phyloP scores from a whole-genome alignment of 2,113 vertebrate species.

The Campylomormyrus numenius region DNA sequence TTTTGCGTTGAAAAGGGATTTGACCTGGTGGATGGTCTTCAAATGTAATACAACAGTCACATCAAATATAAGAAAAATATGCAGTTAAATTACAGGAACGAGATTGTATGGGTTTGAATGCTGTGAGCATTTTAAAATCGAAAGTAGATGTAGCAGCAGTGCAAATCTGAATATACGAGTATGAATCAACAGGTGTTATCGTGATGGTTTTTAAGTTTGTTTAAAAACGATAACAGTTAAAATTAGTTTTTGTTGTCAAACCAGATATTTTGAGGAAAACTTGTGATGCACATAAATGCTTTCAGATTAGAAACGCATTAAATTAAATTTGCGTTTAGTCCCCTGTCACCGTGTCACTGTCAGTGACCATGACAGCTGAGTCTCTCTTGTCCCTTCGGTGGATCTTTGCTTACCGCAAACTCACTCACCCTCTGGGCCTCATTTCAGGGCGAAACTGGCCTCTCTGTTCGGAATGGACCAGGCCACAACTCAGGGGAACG shows the following conservation, averaged over 20 bases:
- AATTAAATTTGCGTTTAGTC: neutral
- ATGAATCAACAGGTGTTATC: neutral
- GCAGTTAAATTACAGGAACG: neutral
- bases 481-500: slow-evolving; percentile 70
- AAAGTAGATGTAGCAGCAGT: neutral
- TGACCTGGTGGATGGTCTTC: neutral
- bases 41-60: neutral
- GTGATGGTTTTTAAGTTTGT: neutral
- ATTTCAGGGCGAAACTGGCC: slow-evolving; percentile 78
- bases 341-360: neutral
- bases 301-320: neutral
- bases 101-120: neutral
- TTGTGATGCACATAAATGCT: neutral
- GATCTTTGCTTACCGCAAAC: neutral
- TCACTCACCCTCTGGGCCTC: neutral
- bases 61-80: neutral
- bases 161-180: neutral
- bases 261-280: neutral
- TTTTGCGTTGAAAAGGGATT: neutral
- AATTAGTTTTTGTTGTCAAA: neutral
- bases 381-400: neutral
- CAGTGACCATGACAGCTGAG: neutral
- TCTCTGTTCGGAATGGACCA: slow-evolving; percentile 87
- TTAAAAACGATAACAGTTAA: neutral
- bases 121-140: neutral